These are phyloP conservation scores for Microctenopoma lineatum DNA, from an alignment of 2,797 vertebrate species.

Conservation along the genomic window DNA sequence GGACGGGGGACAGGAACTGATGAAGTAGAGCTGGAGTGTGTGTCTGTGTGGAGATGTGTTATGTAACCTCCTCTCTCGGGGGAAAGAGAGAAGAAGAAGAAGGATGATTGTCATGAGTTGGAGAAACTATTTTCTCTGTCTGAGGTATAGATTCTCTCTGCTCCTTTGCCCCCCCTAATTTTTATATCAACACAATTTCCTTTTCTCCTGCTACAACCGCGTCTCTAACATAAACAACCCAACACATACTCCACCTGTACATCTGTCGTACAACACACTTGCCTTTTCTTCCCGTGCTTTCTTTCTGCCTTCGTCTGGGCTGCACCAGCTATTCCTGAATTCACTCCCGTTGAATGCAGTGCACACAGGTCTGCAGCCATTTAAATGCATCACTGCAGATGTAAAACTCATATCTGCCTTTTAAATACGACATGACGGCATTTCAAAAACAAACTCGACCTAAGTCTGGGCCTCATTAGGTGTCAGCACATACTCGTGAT, in stretches of 20 bases:
- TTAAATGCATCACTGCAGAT: conserved; percentile 29
- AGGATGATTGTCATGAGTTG: conserved; percentile 32
- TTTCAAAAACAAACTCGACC: conserved; percentile 41
- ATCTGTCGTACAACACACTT: conserved; percentile 19
- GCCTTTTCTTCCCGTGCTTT: neutral
- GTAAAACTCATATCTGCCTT: conserved; percentile 14
- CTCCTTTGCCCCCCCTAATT: conserved; percentile 22
- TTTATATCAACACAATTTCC: conserved; percentile 36
- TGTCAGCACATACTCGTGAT: conserved; percentile 23
- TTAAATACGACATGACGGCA: conserved; percentile 24
- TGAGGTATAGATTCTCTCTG: conserved; percentile 13
- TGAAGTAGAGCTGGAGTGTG: conserved; percentile 58
- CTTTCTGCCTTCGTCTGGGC: neutral
- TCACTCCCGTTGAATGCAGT: neutral
- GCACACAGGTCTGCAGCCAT: conserved; percentile 3
- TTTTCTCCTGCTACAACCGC: conserved; percentile 10
- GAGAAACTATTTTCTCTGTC: conserved; percentile 21
- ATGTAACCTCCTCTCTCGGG: conserved; percentile 79
- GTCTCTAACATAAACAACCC: conserved; percentile 31
- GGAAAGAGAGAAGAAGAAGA: conserved; percentile 24
- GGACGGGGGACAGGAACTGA: conserved; percentile 56
- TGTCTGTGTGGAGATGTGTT: conserved; percentile 76
- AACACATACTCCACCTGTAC: conserved; percentile 17
- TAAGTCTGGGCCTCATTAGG: conserved; percentile 38
- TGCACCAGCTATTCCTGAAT: neutral